Percentiles rank a stretch among this genome's conserved stretches.
Evolutionary conservation across 2,888 invertebrate species (phyloP).

Genomic region (Volucella inanis): DNA sequence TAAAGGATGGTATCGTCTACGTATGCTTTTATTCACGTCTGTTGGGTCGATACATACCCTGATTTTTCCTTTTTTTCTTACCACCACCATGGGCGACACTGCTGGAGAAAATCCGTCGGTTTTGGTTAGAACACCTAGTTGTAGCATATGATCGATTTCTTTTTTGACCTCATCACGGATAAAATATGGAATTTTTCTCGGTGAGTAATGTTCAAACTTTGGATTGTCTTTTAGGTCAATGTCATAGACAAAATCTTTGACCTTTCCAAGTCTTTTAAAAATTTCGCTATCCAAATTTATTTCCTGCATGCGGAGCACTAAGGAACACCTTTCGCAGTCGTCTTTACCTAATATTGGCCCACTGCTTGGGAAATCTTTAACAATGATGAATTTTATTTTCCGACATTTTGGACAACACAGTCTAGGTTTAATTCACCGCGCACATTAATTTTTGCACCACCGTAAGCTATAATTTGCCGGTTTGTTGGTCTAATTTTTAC

Average conservation of each 20-base stretch:
- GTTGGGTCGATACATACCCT: constrained; percentile 59
- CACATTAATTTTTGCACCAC: no score
- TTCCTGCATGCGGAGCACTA: no score
- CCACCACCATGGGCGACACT: constrained; percentile 65
- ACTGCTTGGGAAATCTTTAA: background rate
- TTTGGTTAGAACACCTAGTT: constrained; percentile 45
- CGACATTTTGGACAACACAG: background rate
- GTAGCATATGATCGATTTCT: constrained; percentile 62
- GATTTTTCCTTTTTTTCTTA: constrained; percentile 60
- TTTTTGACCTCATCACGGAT: constrained; percentile 58
- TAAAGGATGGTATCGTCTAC: constrained; percentile 64
- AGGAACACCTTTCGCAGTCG: background rate
- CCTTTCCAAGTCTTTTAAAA: constrained; percentile 17
- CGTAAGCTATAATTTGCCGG: no score
- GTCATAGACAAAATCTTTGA: constrained; percentile 37
- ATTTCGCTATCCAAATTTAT: constrained; percentile 1
- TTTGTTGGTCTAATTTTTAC: no score
- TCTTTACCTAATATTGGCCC: constrained; percentile 31
- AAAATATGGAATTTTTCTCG: no score
- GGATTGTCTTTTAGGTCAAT: background rate
- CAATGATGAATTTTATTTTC: constrained; percentile 12
- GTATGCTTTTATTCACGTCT: constrained; percentile 65
- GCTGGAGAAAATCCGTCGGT: constrained; percentile 56
- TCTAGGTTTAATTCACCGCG: no score
- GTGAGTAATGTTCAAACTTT: no score